phyloP scores from a whole-genome alignment of 2,113 vertebrate genomes.

The Engraulis encrasicolus region DNA sequence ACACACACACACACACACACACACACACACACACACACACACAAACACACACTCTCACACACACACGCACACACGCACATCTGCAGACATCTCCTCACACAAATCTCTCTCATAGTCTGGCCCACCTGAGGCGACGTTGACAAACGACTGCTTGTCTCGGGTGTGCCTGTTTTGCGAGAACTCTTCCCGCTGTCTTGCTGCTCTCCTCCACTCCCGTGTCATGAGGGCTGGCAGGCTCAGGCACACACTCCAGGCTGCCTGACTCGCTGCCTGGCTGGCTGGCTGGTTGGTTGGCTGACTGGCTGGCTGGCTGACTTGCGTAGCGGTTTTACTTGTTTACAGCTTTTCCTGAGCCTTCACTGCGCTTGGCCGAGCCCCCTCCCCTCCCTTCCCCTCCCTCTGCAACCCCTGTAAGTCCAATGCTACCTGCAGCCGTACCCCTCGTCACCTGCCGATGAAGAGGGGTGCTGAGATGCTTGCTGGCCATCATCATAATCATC shows the following conservation, averaged over 20 bases:
- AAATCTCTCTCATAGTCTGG: not conserved
- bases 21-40: not conserved
- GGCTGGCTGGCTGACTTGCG: not conserved
- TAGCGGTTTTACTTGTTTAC: not conserved
- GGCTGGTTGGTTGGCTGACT: not conserved
- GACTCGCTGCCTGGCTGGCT: too few species aligned
- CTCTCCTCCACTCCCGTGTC: not conserved
- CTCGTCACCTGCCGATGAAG: too few species aligned
- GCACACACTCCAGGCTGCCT: not conserved
- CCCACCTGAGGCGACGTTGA: slow-evolving; percentile 10
- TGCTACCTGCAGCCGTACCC: too few species aligned
- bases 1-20: not conserved
- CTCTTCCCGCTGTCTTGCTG: not conserved
- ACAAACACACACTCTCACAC: not conserved
- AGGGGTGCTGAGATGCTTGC: too few species aligned
- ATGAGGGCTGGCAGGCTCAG: not conserved
- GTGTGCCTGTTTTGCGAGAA: not conserved
- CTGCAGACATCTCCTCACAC: too few species aligned
- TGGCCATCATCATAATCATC: too few species aligned
- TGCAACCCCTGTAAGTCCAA: too few species aligned
- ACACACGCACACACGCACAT: not conserved
- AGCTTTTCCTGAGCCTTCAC: not conserved
- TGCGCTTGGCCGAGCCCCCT: not conserved
- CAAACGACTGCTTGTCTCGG: not conserved
- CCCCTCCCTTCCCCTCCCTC: not conserved